These are phyloP conservation scores for Quadroppia sp. DNA, from an alignment of 2,888 invertebrate genomes.

Conservation along the genomic window DNA sequence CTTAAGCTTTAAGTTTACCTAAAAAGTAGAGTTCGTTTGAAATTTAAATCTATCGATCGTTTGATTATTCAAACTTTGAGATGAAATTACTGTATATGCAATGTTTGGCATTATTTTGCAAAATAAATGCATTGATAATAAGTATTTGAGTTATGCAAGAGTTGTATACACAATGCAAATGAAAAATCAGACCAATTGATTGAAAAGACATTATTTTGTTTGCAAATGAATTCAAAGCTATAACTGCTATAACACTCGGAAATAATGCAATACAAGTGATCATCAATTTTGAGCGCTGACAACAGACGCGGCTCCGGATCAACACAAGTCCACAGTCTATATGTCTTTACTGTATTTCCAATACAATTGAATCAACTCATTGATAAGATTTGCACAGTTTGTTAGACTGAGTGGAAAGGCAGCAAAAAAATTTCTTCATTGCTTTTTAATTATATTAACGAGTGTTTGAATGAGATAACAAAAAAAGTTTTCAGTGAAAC, in stretches of 20 bases:
- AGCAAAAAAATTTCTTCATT: slow-evolving; percentile 41
- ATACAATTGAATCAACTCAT: slow-evolving; percentile 35
- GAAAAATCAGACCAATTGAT: neutral
- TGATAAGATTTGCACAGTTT: slow-evolving; percentile 33
- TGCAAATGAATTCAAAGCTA: slow-evolving; percentile 12
- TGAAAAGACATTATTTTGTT: slow-evolving; percentile 1
- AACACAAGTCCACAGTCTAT: neutral
- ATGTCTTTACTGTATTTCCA: slow-evolving; percentile 30
- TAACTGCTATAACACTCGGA: neutral
- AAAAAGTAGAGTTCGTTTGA: slow-evolving; percentile 24
- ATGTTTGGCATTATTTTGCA: slow-evolving; percentile 3
- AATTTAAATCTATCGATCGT: slow-evolving; percentile 32
- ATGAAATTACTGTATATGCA: neutral
- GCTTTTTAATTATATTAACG: slow-evolving; percentile 44
- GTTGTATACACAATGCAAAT: neutral
- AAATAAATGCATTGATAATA: slow-evolving; percentile 23
- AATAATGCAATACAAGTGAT: slow-evolving; percentile 30
- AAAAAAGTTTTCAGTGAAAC: slow-evolving; percentile 38
- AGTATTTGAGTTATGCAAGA: neutral
- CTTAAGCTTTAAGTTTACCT: slow-evolving; percentile 21
- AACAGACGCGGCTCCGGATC: slow-evolving; percentile 4
- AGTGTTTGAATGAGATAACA: slow-evolving; percentile 44
- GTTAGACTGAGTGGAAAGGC: slow-evolving; percentile 2
- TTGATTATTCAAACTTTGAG: slow-evolving; percentile 16
- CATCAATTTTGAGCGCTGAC: slow-evolving; percentile 20